Evolutionary conservation across 2,797 vertebrate genomes (phyloP), one percentile per base, ranked within the genome.

Genomic region (Melanotaenia pygmaea): DNA sequence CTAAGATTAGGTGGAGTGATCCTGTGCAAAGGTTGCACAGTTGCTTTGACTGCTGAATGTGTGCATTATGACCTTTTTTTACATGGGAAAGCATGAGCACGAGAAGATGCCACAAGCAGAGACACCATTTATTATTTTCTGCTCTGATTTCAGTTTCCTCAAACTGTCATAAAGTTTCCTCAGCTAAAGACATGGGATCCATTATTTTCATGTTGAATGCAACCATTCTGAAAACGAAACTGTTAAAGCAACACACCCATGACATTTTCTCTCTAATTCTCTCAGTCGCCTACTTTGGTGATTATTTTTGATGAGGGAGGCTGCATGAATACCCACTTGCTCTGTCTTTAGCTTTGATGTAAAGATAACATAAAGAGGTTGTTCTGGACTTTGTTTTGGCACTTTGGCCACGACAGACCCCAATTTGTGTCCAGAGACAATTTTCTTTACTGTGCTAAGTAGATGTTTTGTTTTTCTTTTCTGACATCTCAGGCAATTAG

Each of bases 161-260:
- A 64, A 43, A 81, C 70, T 62, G 66, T 72, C 82, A 83, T 76
- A 26, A 64, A 11, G 24, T 78, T 89, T 79, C 79, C 84, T 84
- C 82, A 86, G 74, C 72, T 51, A 78, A 78, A 82, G 79, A 86
- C 67, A 43, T 60, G 26, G 51, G 67, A 77, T 26, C 45, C 77
- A 40, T 76, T 77, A 62, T 77, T 72, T 77, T 80, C 66, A 71
- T 53, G 76, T 72, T 53, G 26, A 78, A 79, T 74, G 40, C 58
- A 0, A 24, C 59, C 22, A 59, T 87, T 89, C 53, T 82, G 79
- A 84, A 63, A 81, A 84, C 76, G 83, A 76, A 82, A 86, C 72
- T 78, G 62, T 74, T 76, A 84, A 77, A 89, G 81, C 84, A 85
- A 91, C 90, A 87, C 38, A 37, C 37, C 76, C 76, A 87, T 43